Conservation (phyloP, 2,888 invertebrate species). For the Abrostola triplasia region DNA sequence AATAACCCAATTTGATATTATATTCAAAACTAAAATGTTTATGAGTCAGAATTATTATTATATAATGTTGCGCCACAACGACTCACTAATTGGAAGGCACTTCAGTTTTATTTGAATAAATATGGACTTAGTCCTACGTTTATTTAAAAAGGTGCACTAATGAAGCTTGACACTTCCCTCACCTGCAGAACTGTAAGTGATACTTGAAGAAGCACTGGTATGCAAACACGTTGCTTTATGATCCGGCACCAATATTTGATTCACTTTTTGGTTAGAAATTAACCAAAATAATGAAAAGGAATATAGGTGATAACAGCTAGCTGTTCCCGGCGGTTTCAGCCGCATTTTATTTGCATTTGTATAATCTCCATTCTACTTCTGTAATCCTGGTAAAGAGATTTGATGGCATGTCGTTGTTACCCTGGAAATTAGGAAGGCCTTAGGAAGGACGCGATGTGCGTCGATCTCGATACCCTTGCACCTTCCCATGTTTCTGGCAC, state of each 20-base stretch:
- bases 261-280: not conserved
- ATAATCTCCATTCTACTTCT: too few relatives aligned
- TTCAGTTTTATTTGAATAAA: constrained; percentile 39
- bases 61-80: constrained; percentile 9
- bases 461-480: too few relatives aligned
- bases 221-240: constrained; percentile 6
- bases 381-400: too few relatives aligned
- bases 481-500: too few relatives aligned
- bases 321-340: too few relatives aligned
- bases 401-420: too few relatives aligned
- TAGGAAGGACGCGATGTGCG: too few relatives aligned
- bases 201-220: constrained; percentile 26
- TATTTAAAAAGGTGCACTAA: constrained; percentile 39
- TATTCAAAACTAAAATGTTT: constrained; percentile 8
- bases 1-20: not conserved
- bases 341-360: too few relatives aligned
- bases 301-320: too few relatives aligned
- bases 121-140: constrained; percentile 25
- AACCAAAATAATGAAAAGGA: not conserved
- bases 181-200: constrained; percentile 12
- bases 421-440: too few relatives aligned
- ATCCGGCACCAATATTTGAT: not conserved
- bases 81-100: constrained; percentile 42
- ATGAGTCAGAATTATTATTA: constrained; percentile 16
- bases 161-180: constrained; percentile 43